phyloP scores from a whole-genome alignment of 2,888 invertebrate genomes.

The Villa cingulata region DNA sequence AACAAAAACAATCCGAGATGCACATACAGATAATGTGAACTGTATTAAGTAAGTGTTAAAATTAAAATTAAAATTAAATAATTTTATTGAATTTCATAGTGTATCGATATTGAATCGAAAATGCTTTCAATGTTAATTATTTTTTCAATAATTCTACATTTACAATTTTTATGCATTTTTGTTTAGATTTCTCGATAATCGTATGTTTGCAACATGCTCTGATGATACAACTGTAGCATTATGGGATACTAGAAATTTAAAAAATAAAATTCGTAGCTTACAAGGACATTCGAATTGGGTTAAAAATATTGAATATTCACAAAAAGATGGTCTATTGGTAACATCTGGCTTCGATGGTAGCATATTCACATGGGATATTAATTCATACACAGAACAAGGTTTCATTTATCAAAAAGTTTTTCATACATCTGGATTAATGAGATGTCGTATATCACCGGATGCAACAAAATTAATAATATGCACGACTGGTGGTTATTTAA shows the following conservation, averaged over 20 bases:
- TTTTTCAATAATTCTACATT: background rate
- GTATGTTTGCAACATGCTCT: conserved; percentile 85
- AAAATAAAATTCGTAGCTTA: conserved; percentile 59
- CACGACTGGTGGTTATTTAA: conserved; percentile 78
- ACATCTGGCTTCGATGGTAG: conserved; percentile 89
- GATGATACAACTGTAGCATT: conserved; percentile 86
- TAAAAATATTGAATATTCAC: conserved; percentile 88
- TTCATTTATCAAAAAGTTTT: conserved; percentile 70
- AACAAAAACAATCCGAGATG: conserved; percentile 60
- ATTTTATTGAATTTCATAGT: too few species aligned
- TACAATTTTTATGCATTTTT: too few species aligned
- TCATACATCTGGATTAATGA: conserved; percentile 54
- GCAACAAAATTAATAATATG: conserved; percentile 79
- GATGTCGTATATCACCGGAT: conserved; percentile 77
- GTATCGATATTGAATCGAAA: too few species aligned
- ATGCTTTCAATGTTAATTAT: too few species aligned
- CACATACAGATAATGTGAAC: conserved; percentile 83
- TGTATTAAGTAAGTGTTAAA: conserved; percentile 64
- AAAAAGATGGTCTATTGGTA: conserved; percentile 67
- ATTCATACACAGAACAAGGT: conserved; percentile 66
- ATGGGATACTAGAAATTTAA: conserved; percentile 84
- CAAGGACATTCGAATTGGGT: conserved; percentile 91
- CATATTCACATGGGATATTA: conserved; percentile 89
- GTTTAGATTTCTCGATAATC: conserved; percentile 67
- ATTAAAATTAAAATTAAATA: too few species aligned